phyloP scores from a whole-genome alignment of 2,888 invertebrate species.

The Netelia inedita region DNA sequence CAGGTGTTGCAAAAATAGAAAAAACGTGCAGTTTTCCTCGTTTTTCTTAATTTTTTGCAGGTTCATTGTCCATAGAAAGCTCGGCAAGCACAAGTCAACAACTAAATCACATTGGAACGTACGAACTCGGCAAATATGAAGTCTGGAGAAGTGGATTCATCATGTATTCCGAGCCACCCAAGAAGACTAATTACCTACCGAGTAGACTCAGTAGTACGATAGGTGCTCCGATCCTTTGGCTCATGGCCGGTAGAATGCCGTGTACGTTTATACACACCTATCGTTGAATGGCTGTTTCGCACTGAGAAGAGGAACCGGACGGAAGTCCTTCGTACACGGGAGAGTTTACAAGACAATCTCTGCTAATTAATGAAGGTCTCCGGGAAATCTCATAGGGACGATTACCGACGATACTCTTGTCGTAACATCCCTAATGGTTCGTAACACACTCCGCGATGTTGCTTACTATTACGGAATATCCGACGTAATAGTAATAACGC shows the following conservation, averaged over 20 bases:
- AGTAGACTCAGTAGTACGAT: constrained; percentile 13
- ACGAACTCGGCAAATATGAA: constrained; percentile 3
- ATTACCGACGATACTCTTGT: constrained; percentile 57
- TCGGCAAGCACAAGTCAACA: not conserved
- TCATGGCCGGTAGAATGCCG: constrained; percentile 26
- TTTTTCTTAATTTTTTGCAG: too few relatives aligned
- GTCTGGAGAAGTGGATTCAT: constrained; percentile 51
- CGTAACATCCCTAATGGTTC: constrained; percentile 41
- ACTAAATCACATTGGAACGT: constrained; percentile 34
- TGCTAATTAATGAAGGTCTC: constrained; percentile 68
- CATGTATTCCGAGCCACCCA: constrained; percentile 40
- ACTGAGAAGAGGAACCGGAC: constrained; percentile 59
- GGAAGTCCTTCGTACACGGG: constrained; percentile 60
- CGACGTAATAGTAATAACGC: not conserved
- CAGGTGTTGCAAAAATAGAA: too few relatives aligned
- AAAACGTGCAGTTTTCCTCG: too few relatives aligned
- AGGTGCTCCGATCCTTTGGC: constrained; percentile 24
- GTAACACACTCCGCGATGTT: constrained; percentile 10
- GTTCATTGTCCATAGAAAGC: too few relatives aligned
- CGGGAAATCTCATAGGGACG: constrained; percentile 55
- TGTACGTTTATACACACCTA: constrained; percentile 7
- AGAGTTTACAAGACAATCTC: constrained; percentile 63
- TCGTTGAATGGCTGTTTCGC: constrained; percentile 46
- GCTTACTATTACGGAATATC: constrained; percentile 27
- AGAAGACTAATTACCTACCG: constrained; percentile 61